These are phyloP conservation scores for Stenichneumon culpator DNA, from an alignment of 2,888 invertebrate species.

Conservation along the genomic window DNA sequence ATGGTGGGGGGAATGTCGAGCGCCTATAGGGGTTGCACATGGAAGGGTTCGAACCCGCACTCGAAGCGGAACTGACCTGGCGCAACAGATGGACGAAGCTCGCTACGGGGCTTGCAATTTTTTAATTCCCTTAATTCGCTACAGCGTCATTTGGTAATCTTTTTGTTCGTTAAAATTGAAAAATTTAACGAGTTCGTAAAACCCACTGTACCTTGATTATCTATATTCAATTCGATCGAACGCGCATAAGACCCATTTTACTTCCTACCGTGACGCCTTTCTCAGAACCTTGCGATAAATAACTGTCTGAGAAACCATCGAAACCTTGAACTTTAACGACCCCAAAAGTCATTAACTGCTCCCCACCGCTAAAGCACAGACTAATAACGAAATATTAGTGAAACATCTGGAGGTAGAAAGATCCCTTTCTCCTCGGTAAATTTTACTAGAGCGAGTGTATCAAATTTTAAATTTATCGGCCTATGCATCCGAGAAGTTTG, in stretches of 20 bases:
- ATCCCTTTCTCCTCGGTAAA: not conserved
- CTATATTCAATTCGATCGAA: not conserved
- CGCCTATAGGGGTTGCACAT: conserved; percentile 52
- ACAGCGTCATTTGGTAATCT: not conserved
- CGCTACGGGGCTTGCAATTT: conserved; percentile 17
- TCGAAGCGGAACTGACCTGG: conserved; percentile 65
- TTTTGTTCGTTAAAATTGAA: not conserved
- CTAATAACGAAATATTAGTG: not conserved
- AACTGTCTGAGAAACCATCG: not conserved
- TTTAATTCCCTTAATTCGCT: not conserved
- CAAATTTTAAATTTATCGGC: not conserved
- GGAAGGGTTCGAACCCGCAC: conserved; percentile 49
- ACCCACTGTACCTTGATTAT: not conserved
- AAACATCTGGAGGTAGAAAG: not conserved
- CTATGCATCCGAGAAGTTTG: not conserved
- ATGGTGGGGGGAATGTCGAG: conserved; percentile 47
- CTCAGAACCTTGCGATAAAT: not conserved
- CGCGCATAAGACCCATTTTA: not conserved
- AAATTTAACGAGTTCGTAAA: not conserved
- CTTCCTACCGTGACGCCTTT: not conserved
- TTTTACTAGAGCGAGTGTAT: not conserved
- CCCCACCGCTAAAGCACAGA: not conserved
- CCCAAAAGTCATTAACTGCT: conserved; percentile 42
- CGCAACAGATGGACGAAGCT: conserved; percentile 65
- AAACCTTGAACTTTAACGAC: conserved; percentile 54